phyloP scores from a whole-genome alignment of 2,113 vertebrate species.

The Tragelaphus buxtoni region DNA sequence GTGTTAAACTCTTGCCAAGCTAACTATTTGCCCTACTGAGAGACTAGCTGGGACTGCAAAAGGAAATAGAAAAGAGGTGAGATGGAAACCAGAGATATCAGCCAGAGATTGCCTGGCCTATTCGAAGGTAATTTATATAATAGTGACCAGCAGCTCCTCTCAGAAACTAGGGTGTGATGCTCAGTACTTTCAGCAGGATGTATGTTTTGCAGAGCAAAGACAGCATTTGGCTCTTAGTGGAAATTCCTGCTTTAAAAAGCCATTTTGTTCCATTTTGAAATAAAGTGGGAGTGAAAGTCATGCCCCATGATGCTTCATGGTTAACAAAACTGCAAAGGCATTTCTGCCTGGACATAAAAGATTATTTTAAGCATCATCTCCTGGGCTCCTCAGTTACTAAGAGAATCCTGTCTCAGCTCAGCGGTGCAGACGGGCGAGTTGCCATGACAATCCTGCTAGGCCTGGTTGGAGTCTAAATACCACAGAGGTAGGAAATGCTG shows the following conservation, averaged over 20 bases:
- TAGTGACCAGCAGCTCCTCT: background rate
- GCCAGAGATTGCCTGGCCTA: background rate
- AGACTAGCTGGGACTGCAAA: background rate
- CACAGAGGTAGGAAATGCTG: background rate
- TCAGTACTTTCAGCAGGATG: background rate
- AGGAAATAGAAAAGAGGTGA: slow-evolving; percentile 30
- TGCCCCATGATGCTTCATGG: slow-evolving; percentile 38
- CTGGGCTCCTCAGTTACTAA: slow-evolving; percentile 52
- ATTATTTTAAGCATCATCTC: slow-evolving; percentile 69
- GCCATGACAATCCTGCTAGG: slow-evolving; percentile 57
- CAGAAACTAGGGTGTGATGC: background rate
- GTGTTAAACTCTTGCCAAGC: background rate
- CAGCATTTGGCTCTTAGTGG: background rate
- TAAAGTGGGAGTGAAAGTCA: slow-evolving; percentile 51
- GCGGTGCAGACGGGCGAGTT: slow-evolving; percentile 14
- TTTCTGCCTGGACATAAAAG: slow-evolving; percentile 40
- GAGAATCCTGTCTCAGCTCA: slow-evolving; percentile 61
- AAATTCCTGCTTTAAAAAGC: slow-evolving; percentile 42
- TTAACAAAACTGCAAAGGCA: slow-evolving; percentile 64
- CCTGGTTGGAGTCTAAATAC: slow-evolving; percentile 43
- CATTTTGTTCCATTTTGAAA: slow-evolving; percentile 59
- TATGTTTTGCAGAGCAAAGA: background rate
- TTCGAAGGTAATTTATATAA: slow-evolving; percentile 45
- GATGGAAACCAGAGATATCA: background rate
- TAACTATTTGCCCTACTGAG: slow-evolving; percentile 8